Base-by-base conservation (phyloP, 1,140 invertebrate genomes). In the Danaus melanippus region DNA sequence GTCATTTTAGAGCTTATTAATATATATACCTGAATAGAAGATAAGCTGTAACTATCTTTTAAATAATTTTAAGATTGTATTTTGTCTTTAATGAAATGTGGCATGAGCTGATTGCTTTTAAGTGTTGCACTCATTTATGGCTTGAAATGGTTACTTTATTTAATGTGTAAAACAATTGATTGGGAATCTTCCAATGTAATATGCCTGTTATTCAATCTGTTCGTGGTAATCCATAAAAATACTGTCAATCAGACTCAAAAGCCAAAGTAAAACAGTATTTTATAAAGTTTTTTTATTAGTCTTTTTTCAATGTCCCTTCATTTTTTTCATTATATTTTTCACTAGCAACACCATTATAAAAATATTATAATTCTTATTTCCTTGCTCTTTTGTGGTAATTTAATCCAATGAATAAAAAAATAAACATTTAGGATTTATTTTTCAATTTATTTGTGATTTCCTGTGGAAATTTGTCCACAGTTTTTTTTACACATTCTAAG, bases 401-500 rank as follows among this genome's bases (percentile, higher is more conserved):
- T 32, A 32, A 32, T 32, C 21, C 21, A 8, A 32, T 17, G 11
- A 8, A 11, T 12, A 17, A 40, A 47, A 47, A 54, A 48, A n/a
- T 17, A 48, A 44, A 10, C 15, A 12, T 49, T 49, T 46, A 11
- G 10, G 15, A 11, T 42, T 52, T 32, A 10, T 32, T 50, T 61
- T 53, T 58, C 41, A 85, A 53, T 72, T 79, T 85, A 50, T 21
- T 71, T 66, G 65, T 79, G 53, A 86, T 71, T 77, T 86, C 89
- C 32, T 66, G 42, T 6, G 95, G 95, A 85, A 96, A 93, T 42
- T 88, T 71, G 17, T 90, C 79, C 12, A 90, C 74, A 64, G 89
- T 87, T 60, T 78, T 76, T 53, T 84, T 73, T 9, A 90, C 92
- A 88, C 95, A 97, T 39, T 80, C 58, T 50, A 90, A 73, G 81